Evolutionary conservation across 2,888 invertebrate species (phyloP), one percentile per base, ranked within the genome.

Genomic region (Frankliniella fusca): DNA sequence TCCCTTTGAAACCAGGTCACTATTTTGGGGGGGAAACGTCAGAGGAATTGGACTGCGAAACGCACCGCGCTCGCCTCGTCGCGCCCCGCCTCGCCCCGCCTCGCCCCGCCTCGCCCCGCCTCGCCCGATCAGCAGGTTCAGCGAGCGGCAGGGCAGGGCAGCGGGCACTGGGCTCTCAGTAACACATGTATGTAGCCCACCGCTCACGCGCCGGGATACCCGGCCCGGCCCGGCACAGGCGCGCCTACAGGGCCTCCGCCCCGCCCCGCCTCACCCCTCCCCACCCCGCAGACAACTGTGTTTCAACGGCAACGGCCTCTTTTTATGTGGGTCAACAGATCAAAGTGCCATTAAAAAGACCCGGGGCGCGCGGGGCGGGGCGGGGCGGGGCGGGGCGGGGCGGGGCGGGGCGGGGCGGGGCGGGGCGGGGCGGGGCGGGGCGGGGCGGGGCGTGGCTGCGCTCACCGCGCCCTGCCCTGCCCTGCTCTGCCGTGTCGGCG

Each of bases 271-370:
- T 65, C 65, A 20, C 65, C 65, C 15, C 65, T 7, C 65, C 65
- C 20, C 65, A 7, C 65, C 20, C 5, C 65, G 20, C 15, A 12
- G 54, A 54, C 54, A 54, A 12, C 54, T 54, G 54, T 15, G 65
- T 18, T 9, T 18, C 65, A 65, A 9, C 70, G 23, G 70, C 70
- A 23, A 27, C 70, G 70, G 70, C 70, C 70, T 76, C 70, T 76
- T 76, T 76, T 76, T 23, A 76, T 76, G 70, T 76, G 70, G 70
- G 70, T 76, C 70, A 76, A 76, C 70, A 76, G 70, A 76, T 76
- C 70, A 76, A 76, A 76, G 70, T 76, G 23, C 70, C 70, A 76
- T 76, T 76, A 76, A 76, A 76, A 76, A 12, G 70, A 27, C 70
- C 70, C 23, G 23, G 61, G 7, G 12, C n/a, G 61, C n/a, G 61